phyloP scores from a whole-genome alignment of 2,113 vertebrate genomes.

The Anser brachyrhynchus region DNA sequence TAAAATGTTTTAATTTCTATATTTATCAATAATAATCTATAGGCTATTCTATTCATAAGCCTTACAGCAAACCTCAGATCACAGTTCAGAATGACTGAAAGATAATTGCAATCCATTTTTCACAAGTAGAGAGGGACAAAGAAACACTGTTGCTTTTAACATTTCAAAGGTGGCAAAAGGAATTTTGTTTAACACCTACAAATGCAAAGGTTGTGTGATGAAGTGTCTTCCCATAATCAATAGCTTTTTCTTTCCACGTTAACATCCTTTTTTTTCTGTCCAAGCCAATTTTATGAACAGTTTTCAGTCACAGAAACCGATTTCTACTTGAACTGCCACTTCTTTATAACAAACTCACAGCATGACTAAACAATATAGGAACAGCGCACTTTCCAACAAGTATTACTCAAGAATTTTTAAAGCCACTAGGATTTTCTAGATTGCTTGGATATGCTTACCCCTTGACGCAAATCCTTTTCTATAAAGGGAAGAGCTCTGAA shows the following conservation, averaged over 20 bases:
- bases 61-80: neutral
- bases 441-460: neutral
- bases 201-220: neutral
- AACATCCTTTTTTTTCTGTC: neutral
- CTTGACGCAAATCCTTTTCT: neutral
- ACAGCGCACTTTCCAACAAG: neutral
- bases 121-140: neutral
- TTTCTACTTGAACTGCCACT: neutral
- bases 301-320: neutral
- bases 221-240: neutral
- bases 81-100: neutral
- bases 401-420: neutral
- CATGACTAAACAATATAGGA: neutral
- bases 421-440: neutral
- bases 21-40: neutral
- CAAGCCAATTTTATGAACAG: neutral
- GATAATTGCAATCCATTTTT: neutral
- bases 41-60: neutral
- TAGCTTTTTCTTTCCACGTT: neutral
- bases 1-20: neutral
- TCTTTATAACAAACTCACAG: neutral
- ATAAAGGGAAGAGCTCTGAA: neutral
- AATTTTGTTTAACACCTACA: neutral
- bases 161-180: neutral
- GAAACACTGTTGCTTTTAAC: neutral